Evolutionary conservation across 1,140 invertebrate species (phyloP).

Genomic region (Bombus vancouverensis): DNA sequence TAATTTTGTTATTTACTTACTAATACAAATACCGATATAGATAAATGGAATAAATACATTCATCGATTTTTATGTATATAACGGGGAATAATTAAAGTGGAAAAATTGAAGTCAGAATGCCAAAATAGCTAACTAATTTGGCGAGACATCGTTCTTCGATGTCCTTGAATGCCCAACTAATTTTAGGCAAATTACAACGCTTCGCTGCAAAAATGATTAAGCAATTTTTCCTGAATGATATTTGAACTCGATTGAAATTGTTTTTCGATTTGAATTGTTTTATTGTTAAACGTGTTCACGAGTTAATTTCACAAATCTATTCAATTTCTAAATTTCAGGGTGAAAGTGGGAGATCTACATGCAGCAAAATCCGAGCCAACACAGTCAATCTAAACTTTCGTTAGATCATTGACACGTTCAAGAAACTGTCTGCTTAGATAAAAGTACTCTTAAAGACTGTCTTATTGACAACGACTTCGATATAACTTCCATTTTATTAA

Average conservation of each 20-base stretch:
- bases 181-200: background rate
- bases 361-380: background rate
- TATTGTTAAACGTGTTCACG: background rate
- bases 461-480: background rate
- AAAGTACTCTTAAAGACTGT: background rate
- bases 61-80: background rate
- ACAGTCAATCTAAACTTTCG: background rate
- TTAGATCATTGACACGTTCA: background rate
- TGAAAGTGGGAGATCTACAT: background rate
- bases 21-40: background rate
- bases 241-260: background rate
- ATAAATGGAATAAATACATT: background rate
- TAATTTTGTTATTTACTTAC: background rate
- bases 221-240: background rate
- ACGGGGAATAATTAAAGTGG: background rate
- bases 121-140: too few species aligned
- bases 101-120: background rate
- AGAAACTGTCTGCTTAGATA: background rate
- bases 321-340: constrained; percentile 9
- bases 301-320: background rate
- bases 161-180: background rate
- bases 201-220: background rate
- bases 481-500: background rate
- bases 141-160: background rate
- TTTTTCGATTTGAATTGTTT: background rate